Evolutionary conservation across 2,797 vertebrate species (phyloP).

Genomic region (Tokudaia tokunoshimensis): DNA sequence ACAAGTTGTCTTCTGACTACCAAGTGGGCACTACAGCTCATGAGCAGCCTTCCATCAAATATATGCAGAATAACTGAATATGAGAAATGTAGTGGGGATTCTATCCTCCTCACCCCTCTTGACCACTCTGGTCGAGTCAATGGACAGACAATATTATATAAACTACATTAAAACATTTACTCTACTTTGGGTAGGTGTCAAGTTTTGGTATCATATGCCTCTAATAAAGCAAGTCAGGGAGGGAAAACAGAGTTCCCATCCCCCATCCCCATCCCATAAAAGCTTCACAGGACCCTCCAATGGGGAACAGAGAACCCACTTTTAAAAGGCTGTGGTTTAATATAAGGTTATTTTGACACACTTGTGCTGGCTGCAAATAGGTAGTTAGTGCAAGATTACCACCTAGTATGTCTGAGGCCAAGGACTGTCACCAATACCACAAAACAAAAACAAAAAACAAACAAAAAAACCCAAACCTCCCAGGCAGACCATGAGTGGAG

Average conservation of each 20-base stretch:
- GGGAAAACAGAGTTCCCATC: not conserved
- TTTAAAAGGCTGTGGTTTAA: not conserved
- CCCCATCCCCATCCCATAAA: not conserved
- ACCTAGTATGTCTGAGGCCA: not conserved
- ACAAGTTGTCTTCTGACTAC: not conserved
- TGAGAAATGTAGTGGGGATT: not conserved
- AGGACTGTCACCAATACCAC: not conserved
- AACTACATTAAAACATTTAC: not conserved
- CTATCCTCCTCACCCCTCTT: not conserved
- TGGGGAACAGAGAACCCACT: not conserved
- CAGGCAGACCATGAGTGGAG: not conserved
- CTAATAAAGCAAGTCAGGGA: not conserved
- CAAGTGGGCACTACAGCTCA: no score
- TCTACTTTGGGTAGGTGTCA: not conserved
- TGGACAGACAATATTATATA: not conserved
- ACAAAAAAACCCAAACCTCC: not conserved
- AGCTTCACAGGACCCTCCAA: not conserved
- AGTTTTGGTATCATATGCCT: not conserved
- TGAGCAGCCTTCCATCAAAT: not conserved
- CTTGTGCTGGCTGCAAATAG: not conserved
- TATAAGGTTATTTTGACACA: not conserved
- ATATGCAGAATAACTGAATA: not conserved
- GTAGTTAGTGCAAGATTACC: not conserved
- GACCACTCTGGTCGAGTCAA: not conserved
- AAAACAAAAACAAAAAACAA: no score